Base-by-base conservation (phyloP, 2,888 invertebrate species). In the Hedychridium roseum region DNA sequence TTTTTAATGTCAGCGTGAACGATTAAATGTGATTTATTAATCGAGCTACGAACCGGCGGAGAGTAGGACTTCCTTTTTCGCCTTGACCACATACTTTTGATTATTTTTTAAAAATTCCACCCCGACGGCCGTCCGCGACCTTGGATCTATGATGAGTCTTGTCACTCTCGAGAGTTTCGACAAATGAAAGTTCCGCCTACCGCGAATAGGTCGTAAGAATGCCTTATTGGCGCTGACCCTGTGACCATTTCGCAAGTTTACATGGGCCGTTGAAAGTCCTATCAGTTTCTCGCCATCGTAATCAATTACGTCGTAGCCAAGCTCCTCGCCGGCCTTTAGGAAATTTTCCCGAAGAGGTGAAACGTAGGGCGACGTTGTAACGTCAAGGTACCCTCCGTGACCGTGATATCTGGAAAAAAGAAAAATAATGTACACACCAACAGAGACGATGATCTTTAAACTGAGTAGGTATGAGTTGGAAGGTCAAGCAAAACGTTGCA, bases 221-320 rank as follows among this genome's bases (percentile, higher is more conserved):
- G 92, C 92, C 75, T 91, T 91, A 1, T 88, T 85, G 0, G 90
- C 86, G 70, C 92, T 92, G 60, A 91, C 91, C 50, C 93, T 82
- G 40, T 88, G 82, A 0, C 93, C 93, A 42, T 84, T 82, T 38
- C 86, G 80, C 73, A 90, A 82, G 16, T 88, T 90, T 0, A 88
- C 89, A 72, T 90, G 90, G 0, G 86, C 86, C 41, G 85, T 83
- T 0, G 87, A 86, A 68, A 91, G 90, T 0, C 91, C 90, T 23
- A 86, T 76, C 2, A 85, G 66, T 2, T 82, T 62, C 35, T 83
- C 83, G 2, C 86, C 87, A 73, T 90, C 92, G 0, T 89, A 88
- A 74, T 92, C 92, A 68, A 87, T 83, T 2, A 35, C 42, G 63
- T 88, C 51, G 66, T 88, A 91, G 1, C 91, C 91, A 20, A 90